Conservation (phyloP, 1,140 invertebrate genomes). For the Heliothis subflexa region DNA sequence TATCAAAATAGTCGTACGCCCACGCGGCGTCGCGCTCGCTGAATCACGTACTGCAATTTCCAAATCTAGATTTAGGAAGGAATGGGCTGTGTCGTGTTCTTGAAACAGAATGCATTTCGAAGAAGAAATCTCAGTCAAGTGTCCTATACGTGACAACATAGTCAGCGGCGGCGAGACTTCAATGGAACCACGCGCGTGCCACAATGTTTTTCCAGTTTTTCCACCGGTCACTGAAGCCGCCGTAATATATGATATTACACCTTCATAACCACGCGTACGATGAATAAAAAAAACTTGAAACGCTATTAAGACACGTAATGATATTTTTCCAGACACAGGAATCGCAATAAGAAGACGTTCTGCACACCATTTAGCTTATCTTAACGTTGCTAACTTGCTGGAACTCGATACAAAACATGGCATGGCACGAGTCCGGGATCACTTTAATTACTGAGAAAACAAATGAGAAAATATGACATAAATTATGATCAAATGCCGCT, state of each 20-base stretch:
- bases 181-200: conserved; percentile 54
- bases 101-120: conserved; percentile 59
- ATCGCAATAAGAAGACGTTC: conserved; percentile 56
- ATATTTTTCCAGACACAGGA: conserved; percentile 52
- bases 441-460: conserved; percentile 58
- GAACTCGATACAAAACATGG: conserved; percentile 55
- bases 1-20: conserved; percentile 53
- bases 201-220: conserved; percentile 62
- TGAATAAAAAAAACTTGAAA: conserved; percentile 38
- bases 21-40: conserved; percentile 44
- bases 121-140: conserved; percentile 53
- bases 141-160: conserved; percentile 58
- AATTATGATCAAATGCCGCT: conserved; percentile 60
- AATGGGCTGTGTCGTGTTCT: conserved; percentile 54
- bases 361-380: conserved; percentile 59
- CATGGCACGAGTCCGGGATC: conserved; percentile 46
- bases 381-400: conserved; percentile 53
- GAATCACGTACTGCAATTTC: conserved; percentile 64
- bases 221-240: conserved; percentile 40
- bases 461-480: conserved; percentile 70
- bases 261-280: conserved; percentile 29
- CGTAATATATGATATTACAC: conserved; percentile 25
- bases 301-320: conserved; percentile 51
- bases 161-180: conserved; percentile 53
- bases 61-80: conserved; percentile 62